Conservation (phyloP, 2,888 invertebrate species). For the Leucozona laternaria region DNA sequence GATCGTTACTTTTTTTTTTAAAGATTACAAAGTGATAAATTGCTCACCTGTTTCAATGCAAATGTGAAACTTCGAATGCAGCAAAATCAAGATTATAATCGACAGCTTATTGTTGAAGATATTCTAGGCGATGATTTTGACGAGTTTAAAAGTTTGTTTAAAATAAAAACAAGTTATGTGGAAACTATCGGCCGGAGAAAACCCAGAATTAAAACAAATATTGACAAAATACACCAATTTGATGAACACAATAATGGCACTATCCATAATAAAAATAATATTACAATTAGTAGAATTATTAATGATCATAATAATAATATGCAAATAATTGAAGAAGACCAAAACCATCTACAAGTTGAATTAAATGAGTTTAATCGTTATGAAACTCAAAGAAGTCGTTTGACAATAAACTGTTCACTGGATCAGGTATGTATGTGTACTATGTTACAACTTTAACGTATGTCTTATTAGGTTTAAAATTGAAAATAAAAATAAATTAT, state of each 20-base stretch:
- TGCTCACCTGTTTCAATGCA: slow-evolving; percentile 43
- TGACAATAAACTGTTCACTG: slow-evolving; percentile 29
- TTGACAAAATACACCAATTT: background rate
- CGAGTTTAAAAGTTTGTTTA: slow-evolving; percentile 2
- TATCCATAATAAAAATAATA: slow-evolving; percentile 10
- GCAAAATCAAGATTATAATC: slow-evolving; percentile 36
- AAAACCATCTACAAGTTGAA: slow-evolving; percentile 10
- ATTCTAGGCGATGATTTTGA: slow-evolving; percentile 39
- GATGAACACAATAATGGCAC: background rate
- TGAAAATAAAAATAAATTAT: too few relatives aligned
- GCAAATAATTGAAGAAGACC: background rate
- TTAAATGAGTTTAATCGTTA: background rate
- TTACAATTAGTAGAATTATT: background rate
- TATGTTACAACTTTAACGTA: too few relatives aligned
- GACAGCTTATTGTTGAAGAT: slow-evolving; percentile 45
- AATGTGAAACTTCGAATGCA: slow-evolving; percentile 40
- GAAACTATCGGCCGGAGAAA: background rate
- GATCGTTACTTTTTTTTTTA: background rate
- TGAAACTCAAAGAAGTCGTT: background rate
- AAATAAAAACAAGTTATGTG: background rate
- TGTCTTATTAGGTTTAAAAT: too few relatives aligned
- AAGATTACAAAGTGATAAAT: slow-evolving; percentile 47
- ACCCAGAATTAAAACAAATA: background rate
- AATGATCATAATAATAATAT: background rate
- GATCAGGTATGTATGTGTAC: slow-evolving; percentile 45